Evolutionary conservation across 2,888 invertebrate species (phyloP).

Genomic region (Mechanitis messenoides): DNA sequence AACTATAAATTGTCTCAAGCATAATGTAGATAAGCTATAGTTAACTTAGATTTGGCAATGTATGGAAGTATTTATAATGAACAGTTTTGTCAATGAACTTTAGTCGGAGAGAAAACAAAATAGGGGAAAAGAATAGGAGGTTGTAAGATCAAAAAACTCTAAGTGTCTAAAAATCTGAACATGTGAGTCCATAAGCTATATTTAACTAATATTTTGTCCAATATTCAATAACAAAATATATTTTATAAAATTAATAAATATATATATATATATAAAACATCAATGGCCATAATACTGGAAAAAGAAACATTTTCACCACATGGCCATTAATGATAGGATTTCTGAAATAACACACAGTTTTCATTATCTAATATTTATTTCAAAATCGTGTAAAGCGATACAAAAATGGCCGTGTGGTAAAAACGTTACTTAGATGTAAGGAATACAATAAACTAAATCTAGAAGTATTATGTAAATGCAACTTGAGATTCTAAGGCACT

Average conservation of each 20-base stretch:
- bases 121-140: no score
- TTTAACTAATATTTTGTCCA: no score
- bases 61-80: no score
- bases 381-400: constrained; percentile 51
- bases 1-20: no score
- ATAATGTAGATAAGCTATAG: no score
- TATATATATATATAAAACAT: constrained; percentile 38
- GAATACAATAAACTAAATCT: constrained; percentile 18
- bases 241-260: not conserved
- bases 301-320: constrained; percentile 45
- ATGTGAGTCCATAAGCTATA: no score
- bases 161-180: no score
- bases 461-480: constrained; percentile 33
- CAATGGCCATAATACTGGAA: constrained; percentile 61
- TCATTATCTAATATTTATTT: constrained; percentile 47
- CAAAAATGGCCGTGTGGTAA: constrained; percentile 72
- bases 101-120: no score
- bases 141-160: no score
- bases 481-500: constrained; percentile 34
- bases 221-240: no score
- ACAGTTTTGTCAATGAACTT: no score
- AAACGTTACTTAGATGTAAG: constrained; percentile 34
- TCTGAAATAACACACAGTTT: constrained; percentile 63
- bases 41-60: no score
- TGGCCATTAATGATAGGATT: constrained; percentile 67